A percentile compares a stretch with the other conserved stretches of the same genome.
Evolutionary conservation across 2,113 vertebrate genomes (phyloP).

Genomic region (Eupsittula cactorum): DNA sequence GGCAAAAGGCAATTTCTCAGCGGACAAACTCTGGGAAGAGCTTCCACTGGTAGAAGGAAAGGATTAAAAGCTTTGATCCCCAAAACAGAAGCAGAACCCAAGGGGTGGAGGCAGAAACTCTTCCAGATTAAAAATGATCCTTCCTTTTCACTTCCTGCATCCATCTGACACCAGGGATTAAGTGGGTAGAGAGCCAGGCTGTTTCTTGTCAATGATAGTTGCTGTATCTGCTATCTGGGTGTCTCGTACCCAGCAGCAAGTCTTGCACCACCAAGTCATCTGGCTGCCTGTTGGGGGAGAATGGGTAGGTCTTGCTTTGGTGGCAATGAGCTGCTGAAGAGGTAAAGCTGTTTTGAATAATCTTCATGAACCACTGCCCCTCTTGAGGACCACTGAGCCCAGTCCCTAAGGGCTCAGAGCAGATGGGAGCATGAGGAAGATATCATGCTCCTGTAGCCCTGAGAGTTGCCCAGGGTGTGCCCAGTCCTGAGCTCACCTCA

Average conservation of each 20-base stretch:
- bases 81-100: neutral
- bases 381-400: neutral
- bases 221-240: neutral
- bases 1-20: neutral
- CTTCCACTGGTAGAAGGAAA: neutral
- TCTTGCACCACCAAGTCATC: neutral
- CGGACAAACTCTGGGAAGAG: neutral
- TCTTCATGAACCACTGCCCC: neutral
- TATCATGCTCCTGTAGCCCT: accelerated
- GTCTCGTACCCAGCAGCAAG: neutral
- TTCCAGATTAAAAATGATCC: neutral
- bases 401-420: neutral
- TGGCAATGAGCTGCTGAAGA: neutral
- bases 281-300: neutral
- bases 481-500: neutral
- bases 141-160: neutral
- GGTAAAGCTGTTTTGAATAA: neutral
- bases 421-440: neutral
- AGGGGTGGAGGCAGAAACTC: neutral
- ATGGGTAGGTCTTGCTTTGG: neutral
- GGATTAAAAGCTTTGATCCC: neutral
- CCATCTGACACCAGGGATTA: neutral
- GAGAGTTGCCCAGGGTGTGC: too few relatives aligned
- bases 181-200: neutral
- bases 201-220: accelerated